Percentiles rank a stretch among this genome's conserved stretches.
These are phyloP conservation scores for Zaprionus vittiger DNA, from an alignment of 1,140 invertebrate genomes.

Conservation along the genomic window DNA sequence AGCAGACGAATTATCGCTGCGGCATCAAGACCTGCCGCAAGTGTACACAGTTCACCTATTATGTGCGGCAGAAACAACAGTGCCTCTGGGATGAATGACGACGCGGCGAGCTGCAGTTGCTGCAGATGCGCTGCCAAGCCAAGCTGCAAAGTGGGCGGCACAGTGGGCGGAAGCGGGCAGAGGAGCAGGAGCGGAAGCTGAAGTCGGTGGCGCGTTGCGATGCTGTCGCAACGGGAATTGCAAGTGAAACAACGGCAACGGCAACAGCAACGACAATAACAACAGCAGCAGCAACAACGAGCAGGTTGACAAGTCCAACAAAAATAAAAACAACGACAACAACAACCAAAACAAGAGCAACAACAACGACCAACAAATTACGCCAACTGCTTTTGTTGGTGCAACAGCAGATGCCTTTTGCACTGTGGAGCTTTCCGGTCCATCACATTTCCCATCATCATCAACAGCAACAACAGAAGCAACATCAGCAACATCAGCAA, in stretches of 20 bases:
- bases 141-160: background rate
- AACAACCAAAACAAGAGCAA: constrained; percentile 33
- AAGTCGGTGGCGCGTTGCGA: constrained; percentile 34
- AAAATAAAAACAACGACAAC: constrained; percentile 38
- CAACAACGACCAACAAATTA: constrained; percentile 77
- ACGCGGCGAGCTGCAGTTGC: constrained; percentile 76
- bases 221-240: constrained; percentile 40
- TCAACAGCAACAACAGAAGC: constrained; percentile 19
- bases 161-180: background rate
- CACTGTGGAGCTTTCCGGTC: constrained; percentile 80
- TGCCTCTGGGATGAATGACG: constrained; percentile 95
- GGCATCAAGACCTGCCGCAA: constrained; percentile 97
- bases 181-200: constrained; percentile 46
- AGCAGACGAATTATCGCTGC: constrained; percentile 91
- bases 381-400: constrained; percentile 79
- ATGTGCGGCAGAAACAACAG: constrained; percentile 91
- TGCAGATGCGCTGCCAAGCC: constrained; percentile 44
- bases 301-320: constrained; percentile 33
- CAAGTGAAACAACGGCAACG: constrained; percentile 36
- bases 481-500: constrained; percentile 16
- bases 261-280: constrained; percentile 27
- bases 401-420: constrained; percentile 80
- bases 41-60: constrained; percentile 94
- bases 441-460: constrained; percentile 74
- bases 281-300: constrained; percentile 35